Evolutionary conservation across 2,797 vertebrate species (phyloP).

Genomic region (Prunella strophiata): DNA sequence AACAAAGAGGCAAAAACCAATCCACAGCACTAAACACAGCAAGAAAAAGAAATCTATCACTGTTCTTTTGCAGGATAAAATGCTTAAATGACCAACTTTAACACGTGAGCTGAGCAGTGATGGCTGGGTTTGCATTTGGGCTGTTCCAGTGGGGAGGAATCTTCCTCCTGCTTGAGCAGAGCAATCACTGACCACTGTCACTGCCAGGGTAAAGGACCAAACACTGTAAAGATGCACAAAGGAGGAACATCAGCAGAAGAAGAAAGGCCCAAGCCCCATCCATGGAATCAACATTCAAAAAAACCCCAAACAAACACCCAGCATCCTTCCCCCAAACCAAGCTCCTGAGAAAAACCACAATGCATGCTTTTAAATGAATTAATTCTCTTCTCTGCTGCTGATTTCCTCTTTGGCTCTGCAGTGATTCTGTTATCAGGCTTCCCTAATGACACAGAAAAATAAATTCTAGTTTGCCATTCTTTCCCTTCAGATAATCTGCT

Average conservation of each 20-base stretch:
- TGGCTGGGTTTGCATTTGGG: not conserved
- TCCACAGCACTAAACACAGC: not conserved
- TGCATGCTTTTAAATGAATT: not conserved
- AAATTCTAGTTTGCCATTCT: not conserved
- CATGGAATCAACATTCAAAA: not conserved
- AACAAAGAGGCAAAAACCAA: not conserved
- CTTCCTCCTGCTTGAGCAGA: not conserved
- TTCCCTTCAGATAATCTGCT: not conserved
- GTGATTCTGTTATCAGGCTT: not conserved
- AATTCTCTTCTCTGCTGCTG: not conserved
- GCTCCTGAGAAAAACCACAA: not conserved
- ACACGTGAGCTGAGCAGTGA: not conserved
- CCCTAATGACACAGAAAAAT: not conserved
- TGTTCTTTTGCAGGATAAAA: not conserved
- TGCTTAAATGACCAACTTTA: not conserved
- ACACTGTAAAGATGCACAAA: not conserved
- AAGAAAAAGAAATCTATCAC: not conserved
- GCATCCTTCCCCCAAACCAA: accelerated
- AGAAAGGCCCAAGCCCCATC: accelerated
- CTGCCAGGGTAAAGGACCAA: not conserved
- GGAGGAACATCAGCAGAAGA: not conserved
- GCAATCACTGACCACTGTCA: not conserved
- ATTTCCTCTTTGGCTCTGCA: not conserved
- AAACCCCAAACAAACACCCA: accelerated
- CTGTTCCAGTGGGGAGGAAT: not conserved